Evolutionary conservation across 2,113 vertebrate genomes (phyloP), one percentile per base, ranked within the genome.

Genomic region (Lucifuga dentata): DNA sequence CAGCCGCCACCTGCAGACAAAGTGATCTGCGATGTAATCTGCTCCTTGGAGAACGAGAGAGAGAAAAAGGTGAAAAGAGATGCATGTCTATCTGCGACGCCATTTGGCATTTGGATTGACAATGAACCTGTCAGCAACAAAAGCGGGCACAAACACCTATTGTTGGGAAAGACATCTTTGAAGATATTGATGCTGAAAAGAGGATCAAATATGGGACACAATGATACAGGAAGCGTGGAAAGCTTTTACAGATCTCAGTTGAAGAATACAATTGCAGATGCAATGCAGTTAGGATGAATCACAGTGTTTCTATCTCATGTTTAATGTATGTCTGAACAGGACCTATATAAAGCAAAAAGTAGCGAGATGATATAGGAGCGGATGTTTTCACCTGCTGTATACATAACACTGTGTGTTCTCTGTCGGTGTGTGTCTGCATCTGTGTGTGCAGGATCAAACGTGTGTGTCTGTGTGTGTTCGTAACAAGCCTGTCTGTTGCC

Each of bases 1-100:
- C 0, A 41, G 70, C 64, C 50, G 21, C 41, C 56, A 78, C 82
- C 83, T 53, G 74, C 61, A 90, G 83, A 89, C 80, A 82, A 66
- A 85, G 66, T 69, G 77, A 91, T 86, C 73, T 67, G 53, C 81
- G 86, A 86, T 85, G 74, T 85, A 90, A 91, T 91, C 85, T 86
- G 62, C 71, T 84, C 82, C 67, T 41, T 55, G 73, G 44, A 70
- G 74, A 80, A 73, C 63, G 78, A 81, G 44, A 74, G 70, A 24
- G 17, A 68, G 70, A 50, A 38, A 0, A 39, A 45, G 41, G 33
- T 70, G 35, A 74, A 69, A 59, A 39, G n/a, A 51, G 50, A 82
- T 38, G 8, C 56, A 11, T 24, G 29, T 74, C 77, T 68, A 68
- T 62, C 33, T 29, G 61, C 26, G 20, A 68, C 26, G 73, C 62